These are phyloP conservation scores for Adelges cooleyi DNA, from an alignment of 1,140 invertebrate species.

Conservation along the genomic window DNA sequence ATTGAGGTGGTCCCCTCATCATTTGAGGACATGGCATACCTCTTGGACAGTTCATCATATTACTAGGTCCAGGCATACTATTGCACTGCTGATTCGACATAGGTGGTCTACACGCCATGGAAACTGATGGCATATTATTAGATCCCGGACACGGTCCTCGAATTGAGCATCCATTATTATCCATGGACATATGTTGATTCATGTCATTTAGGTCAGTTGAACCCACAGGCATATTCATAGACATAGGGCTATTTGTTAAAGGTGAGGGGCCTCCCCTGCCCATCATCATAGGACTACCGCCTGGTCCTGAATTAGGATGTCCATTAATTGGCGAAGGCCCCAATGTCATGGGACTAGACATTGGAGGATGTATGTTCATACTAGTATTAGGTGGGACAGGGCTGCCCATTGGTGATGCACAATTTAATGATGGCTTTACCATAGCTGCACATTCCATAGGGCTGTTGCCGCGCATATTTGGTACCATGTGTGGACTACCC, in stretches of 20 bases:
- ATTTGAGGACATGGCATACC: conserved; percentile 21
- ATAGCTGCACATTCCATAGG: conserved; percentile 33
- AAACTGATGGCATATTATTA: conserved; percentile 21
- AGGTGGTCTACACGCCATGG: conserved; percentile 21
- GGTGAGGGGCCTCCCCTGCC: conserved; percentile 22
- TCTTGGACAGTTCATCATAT: conserved; percentile 26
- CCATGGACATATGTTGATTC: conserved; percentile 13
- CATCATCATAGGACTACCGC: conserved; percentile 25
- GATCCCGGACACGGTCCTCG: conserved; percentile 34
- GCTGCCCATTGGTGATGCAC: conserved; percentile 36
- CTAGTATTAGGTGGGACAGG: conserved; percentile 33
- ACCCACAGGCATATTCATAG: conserved; percentile 22
- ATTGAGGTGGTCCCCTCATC: conserved; percentile 18
- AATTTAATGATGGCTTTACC: conserved; percentile 22
- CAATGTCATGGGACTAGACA: conserved; percentile 42
- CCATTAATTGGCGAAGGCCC: conserved; percentile 30
- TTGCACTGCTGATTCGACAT: conserved; percentile 27
- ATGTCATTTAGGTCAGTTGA: conserved; percentile 20
- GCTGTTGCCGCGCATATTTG: conserved; percentile 40
- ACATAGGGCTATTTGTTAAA: conserved; percentile 26
- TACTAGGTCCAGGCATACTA: conserved; percentile 21
- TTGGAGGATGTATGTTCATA: conserved; percentile 40
- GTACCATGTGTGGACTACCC: conserved; percentile 35
- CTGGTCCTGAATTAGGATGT: conserved; percentile 34
- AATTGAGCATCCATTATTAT: conserved; percentile 25